Evolutionary conservation across 2,113 vertebrate species (phyloP), one percentile per base, ranked within the genome.

Genomic region (Falcunculus frontatus): DNA sequence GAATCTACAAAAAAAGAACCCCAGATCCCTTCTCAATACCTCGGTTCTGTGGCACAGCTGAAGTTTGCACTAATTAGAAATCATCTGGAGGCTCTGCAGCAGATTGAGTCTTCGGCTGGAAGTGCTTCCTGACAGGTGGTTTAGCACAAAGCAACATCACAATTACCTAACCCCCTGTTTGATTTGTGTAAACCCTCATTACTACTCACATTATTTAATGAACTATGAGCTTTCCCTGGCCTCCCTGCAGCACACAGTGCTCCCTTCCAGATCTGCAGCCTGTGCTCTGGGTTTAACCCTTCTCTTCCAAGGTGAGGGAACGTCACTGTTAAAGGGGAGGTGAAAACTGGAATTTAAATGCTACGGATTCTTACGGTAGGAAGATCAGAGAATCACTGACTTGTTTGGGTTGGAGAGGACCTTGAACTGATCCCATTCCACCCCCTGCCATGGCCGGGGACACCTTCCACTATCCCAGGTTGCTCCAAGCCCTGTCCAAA

Each of bases 151-250:
- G 97, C 96, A 97, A 88, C 97, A 94, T 92, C 89, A 96, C 97
- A 97, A 97, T 98, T 97, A 97, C 97, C 97, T 97, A 96, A 96
- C 95, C 96, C 95, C 90, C 96, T 93, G 97, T 85, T 97, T 97
- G 98, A 97, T 97, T 97, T 98, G 97, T 98, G 96, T 97, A 97
- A 98, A 96, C 93, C 85, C 95, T 97, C 96, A 92, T 97, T 97
- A 97, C 94, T 86, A 77, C 97, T 97, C 95, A 32, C 97, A 89
- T 97, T 97, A 97, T 95, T 98, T 97, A 98, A 98, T 98, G 98
- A 98, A 97, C 97, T 97, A 41, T 95, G 96, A 89, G 96, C 87
- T 77, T 88, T 89, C 69, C 49, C 81, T 86, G 39, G 25, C 96
- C 95, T 98, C 97, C 96, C 97, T 86, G 79, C 92, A 95, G 96